Evolutionary conservation across 1,140 invertebrate species (phyloP).

Genomic region (Oscheius sp.): DNA sequence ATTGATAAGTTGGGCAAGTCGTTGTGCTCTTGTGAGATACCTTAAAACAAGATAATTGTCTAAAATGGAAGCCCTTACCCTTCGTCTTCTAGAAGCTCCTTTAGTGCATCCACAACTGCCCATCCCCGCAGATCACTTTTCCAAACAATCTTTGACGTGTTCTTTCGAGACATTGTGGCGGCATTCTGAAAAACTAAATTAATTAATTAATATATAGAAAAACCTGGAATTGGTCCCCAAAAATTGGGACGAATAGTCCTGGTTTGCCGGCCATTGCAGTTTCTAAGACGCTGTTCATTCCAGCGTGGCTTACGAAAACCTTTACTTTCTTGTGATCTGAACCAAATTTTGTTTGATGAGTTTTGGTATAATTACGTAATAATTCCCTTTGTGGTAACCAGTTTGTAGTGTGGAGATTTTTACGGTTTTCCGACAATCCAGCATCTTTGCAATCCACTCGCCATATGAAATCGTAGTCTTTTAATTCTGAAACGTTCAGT

Average conservation of each 20-base stretch:
- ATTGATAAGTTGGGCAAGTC: neutral
- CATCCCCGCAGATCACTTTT: neutral
- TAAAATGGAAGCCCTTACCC: neutral
- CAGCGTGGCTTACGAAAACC: neutral
- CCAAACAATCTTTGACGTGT: neutral
- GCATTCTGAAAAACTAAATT: neutral
- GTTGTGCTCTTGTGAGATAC: neutral
- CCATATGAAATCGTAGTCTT: neutral
- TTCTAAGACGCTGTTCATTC: slow-evolving; percentile 3
- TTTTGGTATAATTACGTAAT: neutral
- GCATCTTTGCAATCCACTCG: neutral
- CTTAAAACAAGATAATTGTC: neutral
- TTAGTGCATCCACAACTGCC: neutral
- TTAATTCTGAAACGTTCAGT: neutral
- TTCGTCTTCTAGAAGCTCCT: neutral
- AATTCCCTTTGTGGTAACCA: slow-evolving; percentile 4
- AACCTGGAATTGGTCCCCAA: slow-evolving; percentile 4
- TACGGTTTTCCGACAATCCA: neutral
- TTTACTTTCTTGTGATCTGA: neutral
- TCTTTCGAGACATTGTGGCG: neutral
- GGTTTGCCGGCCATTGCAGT: neutral
- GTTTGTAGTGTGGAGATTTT: neutral
- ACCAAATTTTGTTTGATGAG: neutral
- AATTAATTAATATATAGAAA: neutral
- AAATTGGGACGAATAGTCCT: neutral